Evolutionary conservation across 2,113 vertebrate species (phyloP), one percentile per base, ranked within the genome.

Genomic region (Motacilla tschutschensis): DNA sequence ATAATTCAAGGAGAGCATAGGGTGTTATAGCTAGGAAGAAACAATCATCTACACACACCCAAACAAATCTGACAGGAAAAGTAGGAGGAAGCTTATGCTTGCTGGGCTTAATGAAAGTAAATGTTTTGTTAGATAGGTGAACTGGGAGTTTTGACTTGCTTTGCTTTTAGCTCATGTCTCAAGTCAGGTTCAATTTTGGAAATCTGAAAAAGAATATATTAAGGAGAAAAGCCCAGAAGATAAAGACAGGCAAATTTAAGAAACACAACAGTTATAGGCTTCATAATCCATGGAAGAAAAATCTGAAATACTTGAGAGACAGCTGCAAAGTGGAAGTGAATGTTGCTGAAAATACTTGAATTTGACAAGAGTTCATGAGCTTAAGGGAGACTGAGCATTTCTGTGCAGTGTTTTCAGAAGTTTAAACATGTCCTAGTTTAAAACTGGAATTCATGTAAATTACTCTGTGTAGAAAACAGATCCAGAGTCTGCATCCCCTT

Each of bases 91-190:
- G 8, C 7, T 38, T 21, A 43, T 36, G 7, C 4, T 76, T 76
- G 5, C 12, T 9, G 4, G 12, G 5, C 10, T 72, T 63, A 84
- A 63, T 21, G 7, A 40, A 72, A 28, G 8, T 26, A 64, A 44
- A 20, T 48, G 2, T 15, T 85, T 78, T 55, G 1, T 35, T 65
- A 36, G 10, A 22, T 11, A 59, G 8, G 21, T 18, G 33, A 48
- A 72, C 26, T 12, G 12, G 10, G 5, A 5, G 0, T 6, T 58
- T 40, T 17, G 31, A 4, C 51, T 75, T 33, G 7, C 0, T 22
- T n/a, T 77, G 3, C 2, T 47, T 84, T 72, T 36, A 46, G 10
- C 6, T 65, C 19, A 36, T 48, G 6, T n/a, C 38, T 71, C n/a
- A 82, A 79, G 33, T 70, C 9, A 71, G 29, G 8, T 31, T 44